Evolutionary conservation across 1,140 invertebrate species (phyloP).

Genomic region (Drosophila nigromelanica): DNA sequence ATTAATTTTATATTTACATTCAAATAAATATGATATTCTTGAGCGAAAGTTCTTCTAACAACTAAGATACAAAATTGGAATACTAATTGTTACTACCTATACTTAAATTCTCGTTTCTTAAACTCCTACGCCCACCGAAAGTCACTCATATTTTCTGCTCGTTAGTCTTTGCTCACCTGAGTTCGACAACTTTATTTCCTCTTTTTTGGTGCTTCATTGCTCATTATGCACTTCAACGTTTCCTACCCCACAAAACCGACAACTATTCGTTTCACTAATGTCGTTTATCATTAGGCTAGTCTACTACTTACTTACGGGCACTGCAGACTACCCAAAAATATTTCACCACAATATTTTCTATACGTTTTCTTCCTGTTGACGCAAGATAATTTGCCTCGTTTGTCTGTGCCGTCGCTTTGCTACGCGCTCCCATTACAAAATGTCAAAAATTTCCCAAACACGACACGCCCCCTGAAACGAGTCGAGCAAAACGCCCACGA

Average conservation of each 20-base stretch:
- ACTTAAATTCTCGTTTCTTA: not conserved
- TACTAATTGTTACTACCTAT: too few species aligned
- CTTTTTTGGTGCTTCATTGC: conserved; percentile 27
- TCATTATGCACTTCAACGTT: conserved; percentile 44
- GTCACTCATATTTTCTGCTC: conserved; percentile 10
- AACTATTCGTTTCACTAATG: conserved; percentile 54
- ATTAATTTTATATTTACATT: too few species aligned
- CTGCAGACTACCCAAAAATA: conserved; percentile 24
- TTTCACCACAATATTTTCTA: conserved; percentile 48
- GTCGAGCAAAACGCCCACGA: conserved; percentile 58
- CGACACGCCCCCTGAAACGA: conserved; percentile 45
- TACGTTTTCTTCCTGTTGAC: conserved; percentile 74
- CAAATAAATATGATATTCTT: too few species aligned
- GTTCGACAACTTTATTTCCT: conserved; percentile 58
- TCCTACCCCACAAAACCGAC: not conserved
- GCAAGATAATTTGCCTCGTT: conserved; percentile 74
- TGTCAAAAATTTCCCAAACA: conserved; percentile 66
- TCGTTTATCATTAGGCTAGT: conserved; percentile 76
- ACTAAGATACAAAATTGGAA: too few species aligned
- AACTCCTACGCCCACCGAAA: not conserved
- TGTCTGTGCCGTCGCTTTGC: conserved; percentile 30
- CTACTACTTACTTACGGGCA: conserved; percentile 32
- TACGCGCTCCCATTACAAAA: conserved; percentile 66
- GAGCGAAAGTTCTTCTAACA: too few species aligned
- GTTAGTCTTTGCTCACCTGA: conserved; percentile 1